Percentiles rank a stretch among this genome's conserved stretches.
Evolutionary conservation across 1,140 invertebrate genomes (phyloP).

Genomic region (Trissolcus basalis): DNA sequence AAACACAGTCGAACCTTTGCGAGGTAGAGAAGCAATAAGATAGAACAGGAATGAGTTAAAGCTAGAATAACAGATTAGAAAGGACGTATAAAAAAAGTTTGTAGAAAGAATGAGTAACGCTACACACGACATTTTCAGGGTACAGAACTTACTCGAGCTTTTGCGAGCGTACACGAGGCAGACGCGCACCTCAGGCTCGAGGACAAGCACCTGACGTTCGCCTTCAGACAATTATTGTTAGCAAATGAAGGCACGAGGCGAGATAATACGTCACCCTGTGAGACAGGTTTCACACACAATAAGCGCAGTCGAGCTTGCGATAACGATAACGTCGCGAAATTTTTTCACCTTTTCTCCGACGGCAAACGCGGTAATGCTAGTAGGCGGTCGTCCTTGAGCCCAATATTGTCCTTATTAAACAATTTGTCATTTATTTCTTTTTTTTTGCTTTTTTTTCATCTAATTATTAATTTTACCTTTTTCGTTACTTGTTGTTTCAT

Average conservation of each 20-base stretch:
- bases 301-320: slow-evolving; percentile 53
- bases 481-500: slow-evolving; percentile 19
- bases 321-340: slow-evolving; percentile 53
- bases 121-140: slow-evolving; percentile 68
- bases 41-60: slow-evolving; percentile 19
- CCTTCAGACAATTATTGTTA: slow-evolving; percentile 55
- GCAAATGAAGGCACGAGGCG: slow-evolving; percentile 48
- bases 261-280: slow-evolving; percentile 65
- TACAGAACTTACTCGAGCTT: slow-evolving; percentile 74
- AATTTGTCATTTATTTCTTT: slow-evolving; percentile 39
- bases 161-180: slow-evolving; percentile 70
- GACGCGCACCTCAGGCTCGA: slow-evolving; percentile 74
- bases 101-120: slow-evolving; percentile 34
- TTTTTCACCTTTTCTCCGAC: slow-evolving; percentile 41
- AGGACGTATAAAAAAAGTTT: slow-evolving; percentile 23
- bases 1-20: slow-evolving; percentile 53
- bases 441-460: not conserved
- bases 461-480: not conserved
- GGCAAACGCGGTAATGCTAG: slow-evolving; percentile 41
- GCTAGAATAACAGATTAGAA: slow-evolving; percentile 27
- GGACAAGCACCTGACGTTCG: slow-evolving; percentile 72
- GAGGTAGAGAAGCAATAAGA: slow-evolving; percentile 39
- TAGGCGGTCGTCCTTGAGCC: slow-evolving; percentile 74
- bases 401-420: slow-evolving; percentile 68
- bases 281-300: slow-evolving; percentile 54